A percentile compares a stretch with the other conserved stretches of the same genome.
Evolutionary conservation across 2,888 invertebrate species (phyloP).

Genomic region (Celastrina argiolus): DNA sequence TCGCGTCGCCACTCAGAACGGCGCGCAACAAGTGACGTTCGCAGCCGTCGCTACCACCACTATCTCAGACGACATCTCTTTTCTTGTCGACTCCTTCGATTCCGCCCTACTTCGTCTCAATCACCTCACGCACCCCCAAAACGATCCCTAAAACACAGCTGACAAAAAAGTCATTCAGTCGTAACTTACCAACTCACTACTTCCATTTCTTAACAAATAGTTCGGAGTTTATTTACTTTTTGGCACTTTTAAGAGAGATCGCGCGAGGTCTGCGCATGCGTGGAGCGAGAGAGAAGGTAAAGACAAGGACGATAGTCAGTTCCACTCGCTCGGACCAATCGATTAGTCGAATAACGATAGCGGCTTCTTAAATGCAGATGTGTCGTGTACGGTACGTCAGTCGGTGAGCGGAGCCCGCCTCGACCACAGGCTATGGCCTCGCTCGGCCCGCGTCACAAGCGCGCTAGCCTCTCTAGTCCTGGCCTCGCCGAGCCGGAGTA

Average conservation of each 20-base stretch:
- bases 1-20: slow-evolving; percentile 37
- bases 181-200: slow-evolving; percentile 25
- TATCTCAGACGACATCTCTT: slow-evolving; percentile 46
- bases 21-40: slow-evolving; percentile 21
- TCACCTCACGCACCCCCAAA: neutral
- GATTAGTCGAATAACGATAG: slow-evolving; percentile 79
- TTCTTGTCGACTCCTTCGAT: slow-evolving; percentile 32
- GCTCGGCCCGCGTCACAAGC: slow-evolving; percentile 41
- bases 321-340: slow-evolving; percentile 74
- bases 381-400: slow-evolving; percentile 74
- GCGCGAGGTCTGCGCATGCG: slow-evolving; percentile 57
- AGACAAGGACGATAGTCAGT: slow-evolving; percentile 60
- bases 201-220: slow-evolving; percentile 59
- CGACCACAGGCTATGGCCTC: slow-evolving; percentile 56
- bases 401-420: slow-evolving; percentile 65
- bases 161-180: neutral
- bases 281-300: slow-evolving; percentile 52
- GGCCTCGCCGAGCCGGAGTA: slow-evolving; percentile 47
- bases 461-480: slow-evolving; percentile 60
- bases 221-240: slow-evolving; percentile 75
- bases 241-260: slow-evolving; percentile 67
- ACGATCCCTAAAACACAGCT: neutral
- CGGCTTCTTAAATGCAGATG: slow-evolving; percentile 79
- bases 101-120: neutral
- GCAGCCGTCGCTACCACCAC: slow-evolving; percentile 41